A percentile compares a stretch with the other conserved stretches of the same genome.
Evolutionary conservation across 2,113 vertebrate genomes (phyloP).

Genomic region (Dolichallabes microphthalmus): DNA sequence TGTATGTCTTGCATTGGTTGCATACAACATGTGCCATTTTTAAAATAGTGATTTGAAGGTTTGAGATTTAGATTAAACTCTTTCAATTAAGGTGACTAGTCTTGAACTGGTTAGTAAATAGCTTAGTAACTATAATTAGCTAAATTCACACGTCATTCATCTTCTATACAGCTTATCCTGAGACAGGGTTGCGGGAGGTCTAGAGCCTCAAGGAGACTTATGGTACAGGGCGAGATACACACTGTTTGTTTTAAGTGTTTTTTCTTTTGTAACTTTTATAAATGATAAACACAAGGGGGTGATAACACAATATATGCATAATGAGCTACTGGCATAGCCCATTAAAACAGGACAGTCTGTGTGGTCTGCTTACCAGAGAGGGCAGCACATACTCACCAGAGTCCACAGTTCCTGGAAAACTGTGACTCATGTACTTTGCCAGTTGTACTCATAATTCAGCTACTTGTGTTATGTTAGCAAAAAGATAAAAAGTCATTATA

Average conservation of each 20-base stretch:
- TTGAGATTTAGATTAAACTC: background rate
- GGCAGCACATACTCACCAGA: slow-evolving; percentile 54
- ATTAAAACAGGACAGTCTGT: background rate
- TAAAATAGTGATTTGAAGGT: background rate
- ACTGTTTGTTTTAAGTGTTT: background rate
- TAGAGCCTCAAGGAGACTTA: too few species aligned
- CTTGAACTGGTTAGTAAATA: background rate
- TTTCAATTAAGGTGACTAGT: background rate
- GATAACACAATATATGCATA: background rate
- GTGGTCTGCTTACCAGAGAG: slow-evolving; percentile 52
- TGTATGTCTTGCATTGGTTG: background rate
- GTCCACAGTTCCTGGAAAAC: slow-evolving; percentile 49
- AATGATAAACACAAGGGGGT: background rate
- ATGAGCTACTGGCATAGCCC: background rate
- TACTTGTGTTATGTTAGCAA: slow-evolving; percentile 1
- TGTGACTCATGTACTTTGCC: slow-evolving; percentile 28
- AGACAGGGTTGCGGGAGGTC: too few species aligned
- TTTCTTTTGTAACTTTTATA: background rate
- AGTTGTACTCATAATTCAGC: slow-evolving; percentile 4
- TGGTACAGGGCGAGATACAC: too few species aligned
- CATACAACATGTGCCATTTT: background rate
- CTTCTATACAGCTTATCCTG: too few species aligned
- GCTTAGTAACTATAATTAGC: background rate
- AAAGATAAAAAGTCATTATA: slow-evolving; percentile 3
- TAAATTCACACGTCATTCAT: background rate